A percentile compares a stretch with the other conserved stretches of the same genome.
These are phyloP conservation scores for Alca torda DNA, from an alignment of 2,797 vertebrate genomes.

Conservation along the genomic window DNA sequence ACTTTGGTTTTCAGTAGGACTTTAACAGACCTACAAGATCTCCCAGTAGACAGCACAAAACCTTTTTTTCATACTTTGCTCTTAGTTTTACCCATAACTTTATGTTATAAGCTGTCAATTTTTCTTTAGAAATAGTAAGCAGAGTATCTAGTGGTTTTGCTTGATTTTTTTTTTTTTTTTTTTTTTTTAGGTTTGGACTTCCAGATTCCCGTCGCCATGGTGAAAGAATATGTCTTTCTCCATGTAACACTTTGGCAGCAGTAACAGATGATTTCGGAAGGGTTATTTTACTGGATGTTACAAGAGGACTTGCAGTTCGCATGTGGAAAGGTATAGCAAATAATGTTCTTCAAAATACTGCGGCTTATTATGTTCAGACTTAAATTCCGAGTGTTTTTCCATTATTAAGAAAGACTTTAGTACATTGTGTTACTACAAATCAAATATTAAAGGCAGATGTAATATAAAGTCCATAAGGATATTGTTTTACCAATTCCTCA, in stretches of 20 bases:
- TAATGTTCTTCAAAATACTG: neutral
- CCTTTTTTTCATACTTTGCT: neutral
- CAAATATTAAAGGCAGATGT: neutral
- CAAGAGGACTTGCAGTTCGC: constrained; percentile 88
- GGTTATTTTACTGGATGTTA: constrained; percentile 90
- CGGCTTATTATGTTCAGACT: neutral
- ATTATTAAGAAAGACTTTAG: neutral
- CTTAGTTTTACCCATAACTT: neutral
- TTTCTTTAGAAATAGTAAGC: neutral
- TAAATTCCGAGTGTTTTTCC: neutral
- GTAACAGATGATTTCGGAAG: constrained; percentile 97
- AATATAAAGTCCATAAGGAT: neutral
- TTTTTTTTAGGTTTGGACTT: constrained; percentile 86
- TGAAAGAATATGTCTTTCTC: constrained; percentile 92
- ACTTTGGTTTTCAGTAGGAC: neutral
- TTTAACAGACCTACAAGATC: neutral
- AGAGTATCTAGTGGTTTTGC: neutral
- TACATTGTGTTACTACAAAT: neutral
- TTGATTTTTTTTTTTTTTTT: neutral
- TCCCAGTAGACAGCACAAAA: neutral
- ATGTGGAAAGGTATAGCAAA: constrained; percentile 94
- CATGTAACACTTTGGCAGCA: constrained; percentile 92
- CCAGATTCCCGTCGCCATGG: constrained; percentile 96
- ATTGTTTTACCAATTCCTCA: neutral
- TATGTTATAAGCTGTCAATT: neutral